These are phyloP conservation scores for Crotalus viridis DNA, from an alignment of 2,113 vertebrate genomes.

Conservation along the genomic window DNA sequence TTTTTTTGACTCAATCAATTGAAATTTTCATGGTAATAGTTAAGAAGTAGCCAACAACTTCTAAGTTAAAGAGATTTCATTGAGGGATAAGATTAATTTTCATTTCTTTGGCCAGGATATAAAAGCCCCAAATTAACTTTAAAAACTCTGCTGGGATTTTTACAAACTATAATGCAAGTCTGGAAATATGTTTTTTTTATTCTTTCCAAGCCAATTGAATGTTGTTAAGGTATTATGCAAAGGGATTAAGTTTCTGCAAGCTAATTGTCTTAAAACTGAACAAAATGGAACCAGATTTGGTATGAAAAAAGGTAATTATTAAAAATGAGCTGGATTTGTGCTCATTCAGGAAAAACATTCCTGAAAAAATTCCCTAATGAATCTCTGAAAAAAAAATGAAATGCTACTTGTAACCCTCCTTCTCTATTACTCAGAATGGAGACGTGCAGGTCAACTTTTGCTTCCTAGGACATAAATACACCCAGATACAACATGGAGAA, in stretches of 20 bases:
- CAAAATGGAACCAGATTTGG: not conserved
- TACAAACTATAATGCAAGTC: not conserved
- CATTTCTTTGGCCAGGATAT: not conserved
- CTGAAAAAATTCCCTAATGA: not conserved
- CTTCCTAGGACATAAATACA: not conserved
- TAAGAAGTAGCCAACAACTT: not conserved
- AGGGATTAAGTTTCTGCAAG: not conserved
- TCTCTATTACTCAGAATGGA: not conserved
- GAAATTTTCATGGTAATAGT: not conserved
- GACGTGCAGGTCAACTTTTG: not conserved
- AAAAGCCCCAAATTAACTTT: not conserved
- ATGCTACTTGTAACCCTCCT: not conserved
- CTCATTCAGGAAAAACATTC: not conserved
- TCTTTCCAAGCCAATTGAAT: not conserved
- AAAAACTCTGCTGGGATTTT: not conserved
- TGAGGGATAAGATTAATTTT: not conserved
- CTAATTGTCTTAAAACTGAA: not conserved
- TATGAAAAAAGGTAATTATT: not conserved
- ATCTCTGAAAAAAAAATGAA: not conserved
- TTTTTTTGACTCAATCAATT: not conserved
- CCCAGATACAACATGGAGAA: not conserved
- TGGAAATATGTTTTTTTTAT: not conserved
- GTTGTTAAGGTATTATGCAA: not conserved
- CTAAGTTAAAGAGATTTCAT: not conserved
- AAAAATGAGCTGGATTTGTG: not conserved